These are phyloP conservation scores for Hipparchia sbordonii DNA, from an alignment of 2,888 invertebrate genomes.

Conservation along the genomic window DNA sequence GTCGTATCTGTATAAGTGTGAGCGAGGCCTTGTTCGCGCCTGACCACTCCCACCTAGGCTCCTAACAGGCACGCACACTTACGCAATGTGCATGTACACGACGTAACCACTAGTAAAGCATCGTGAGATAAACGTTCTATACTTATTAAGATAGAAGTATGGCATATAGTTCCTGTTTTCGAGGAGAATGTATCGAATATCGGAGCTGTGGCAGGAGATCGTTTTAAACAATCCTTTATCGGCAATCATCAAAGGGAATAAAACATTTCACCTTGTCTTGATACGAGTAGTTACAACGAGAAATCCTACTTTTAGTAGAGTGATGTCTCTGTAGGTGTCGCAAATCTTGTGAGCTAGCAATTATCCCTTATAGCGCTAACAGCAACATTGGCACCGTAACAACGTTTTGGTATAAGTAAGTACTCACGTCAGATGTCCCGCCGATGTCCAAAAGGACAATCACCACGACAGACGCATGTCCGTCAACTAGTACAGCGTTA, in stretches of 20 bases:
- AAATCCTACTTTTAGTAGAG: constrained; percentile 13
- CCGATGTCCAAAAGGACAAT: constrained; percentile 54
- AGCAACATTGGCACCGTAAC: constrained; percentile 36
- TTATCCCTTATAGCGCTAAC: constrained; percentile 34
- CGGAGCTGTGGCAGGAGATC: background rate
- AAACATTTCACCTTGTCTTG: constrained; percentile 1
- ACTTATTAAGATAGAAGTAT: background rate
- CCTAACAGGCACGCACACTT: too few relatives aligned
- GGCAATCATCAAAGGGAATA: background rate
- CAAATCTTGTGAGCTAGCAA: constrained; percentile 33
- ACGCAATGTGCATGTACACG: too few relatives aligned
- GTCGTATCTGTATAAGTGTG: too few relatives aligned
- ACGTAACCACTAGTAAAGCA: too few relatives aligned
- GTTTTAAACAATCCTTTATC: background rate
- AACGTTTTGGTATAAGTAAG: constrained; percentile 44
- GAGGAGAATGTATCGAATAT: background rate
- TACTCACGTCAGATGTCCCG: constrained; percentile 41
- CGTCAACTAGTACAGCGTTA: constrained; percentile 67
- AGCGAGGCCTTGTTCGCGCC: too few relatives aligned
- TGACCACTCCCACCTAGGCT: too few relatives aligned
- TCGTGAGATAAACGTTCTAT: too few relatives aligned
- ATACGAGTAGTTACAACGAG: background rate
- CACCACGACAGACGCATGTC: constrained; percentile 68
- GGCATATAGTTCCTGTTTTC: background rate
- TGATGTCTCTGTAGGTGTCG: constrained; percentile 35